Base-by-base conservation (phyloP, 1,140 invertebrate species). In the Archivesica marissinica region DNA sequence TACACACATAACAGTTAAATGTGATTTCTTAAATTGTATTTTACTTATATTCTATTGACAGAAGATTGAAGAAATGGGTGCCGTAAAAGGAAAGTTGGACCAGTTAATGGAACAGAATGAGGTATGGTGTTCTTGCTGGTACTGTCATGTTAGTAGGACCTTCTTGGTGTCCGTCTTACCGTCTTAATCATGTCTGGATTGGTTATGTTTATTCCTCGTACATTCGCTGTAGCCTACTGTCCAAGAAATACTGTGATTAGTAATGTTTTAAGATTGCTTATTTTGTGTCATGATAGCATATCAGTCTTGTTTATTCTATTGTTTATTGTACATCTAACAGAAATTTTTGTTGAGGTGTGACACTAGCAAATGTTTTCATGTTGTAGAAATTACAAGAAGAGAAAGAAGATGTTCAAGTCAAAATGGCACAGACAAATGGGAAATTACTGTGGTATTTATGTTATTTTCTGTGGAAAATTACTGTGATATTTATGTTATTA, bases 311-410 rank as follows among this genome's bases (percentile, higher is more conserved):
- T n/a, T n/a, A n/a, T n/a, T n/a, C n/a, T n/a, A n/a, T n/a, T n/a
- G n/a, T n/a, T n/a, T n/a, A n/a, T n/a, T n/a, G n/a, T n/a, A n/a
- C n/a, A n/a, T n/a, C n/a, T n/a, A n/a, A n/a, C n/a, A n/a, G n/a
- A n/a, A n/a, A n/a, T 35, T 35, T 39, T 38, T 15, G 25, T 33
- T 13, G 23, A 6, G 7, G 41, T n/a, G 41, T 23, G 11, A 7
- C n/a, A 74, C 59, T 64, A 17, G 33, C 7, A 15, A 64, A 30
- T 44, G 4, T 0, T 44, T 38, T 23, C 38, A 56, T 41, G 6
- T 81, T 75, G 11, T 28, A 83, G 80, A 74, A 74, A 23, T 50
- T 83, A 9, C 68, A 83, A 72, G 38, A 83, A 39, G 80, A 83
- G 41, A 74, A 75, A 59, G 80, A 83, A 35, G 70, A 70, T 47